phyloP scores from a whole-genome alignment of 2,888 invertebrate species.

The Scotopteryx bipunctaria region DNA sequence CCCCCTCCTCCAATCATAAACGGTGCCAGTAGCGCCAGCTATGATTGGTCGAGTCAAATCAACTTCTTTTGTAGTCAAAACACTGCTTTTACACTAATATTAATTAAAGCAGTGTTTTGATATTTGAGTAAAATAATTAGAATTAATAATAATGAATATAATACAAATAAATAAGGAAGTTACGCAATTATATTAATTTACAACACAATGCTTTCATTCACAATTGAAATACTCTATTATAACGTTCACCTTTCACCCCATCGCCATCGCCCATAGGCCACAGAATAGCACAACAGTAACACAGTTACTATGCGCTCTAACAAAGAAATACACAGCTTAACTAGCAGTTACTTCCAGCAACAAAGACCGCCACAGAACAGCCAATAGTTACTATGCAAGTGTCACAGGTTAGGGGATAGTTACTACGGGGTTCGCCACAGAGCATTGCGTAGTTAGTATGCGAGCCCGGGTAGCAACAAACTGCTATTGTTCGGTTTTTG shows the following conservation, averaged over 20 bases:
- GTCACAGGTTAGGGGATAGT: conserved; percentile 12
- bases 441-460: conserved; percentile 6
- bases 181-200: too few species aligned
- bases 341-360: conserved; percentile 2
- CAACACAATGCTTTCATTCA: background rate
- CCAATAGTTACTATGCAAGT: background rate
- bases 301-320: background rate
- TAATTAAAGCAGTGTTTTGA: too few species aligned
- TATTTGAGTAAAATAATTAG: too few species aligned
- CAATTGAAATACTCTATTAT: background rate
- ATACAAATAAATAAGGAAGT: too few species aligned
- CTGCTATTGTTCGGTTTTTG: conserved; percentile 16
- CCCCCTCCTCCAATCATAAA: too few species aligned
- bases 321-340: conserved; percentile 10
- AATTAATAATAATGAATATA: too few species aligned
- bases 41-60: too few species aligned
- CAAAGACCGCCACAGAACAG: conserved; percentile 13
- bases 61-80: too few species aligned
- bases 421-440: conserved; percentile 5
- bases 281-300: background rate
- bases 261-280: background rate
- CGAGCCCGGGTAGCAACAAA: conserved; percentile 13
- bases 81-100: too few species aligned
- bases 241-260: background rate
- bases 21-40: too few species aligned